phyloP scores from a whole-genome alignment of 2,888 invertebrate genomes.

The Torymus texanus region DNA sequence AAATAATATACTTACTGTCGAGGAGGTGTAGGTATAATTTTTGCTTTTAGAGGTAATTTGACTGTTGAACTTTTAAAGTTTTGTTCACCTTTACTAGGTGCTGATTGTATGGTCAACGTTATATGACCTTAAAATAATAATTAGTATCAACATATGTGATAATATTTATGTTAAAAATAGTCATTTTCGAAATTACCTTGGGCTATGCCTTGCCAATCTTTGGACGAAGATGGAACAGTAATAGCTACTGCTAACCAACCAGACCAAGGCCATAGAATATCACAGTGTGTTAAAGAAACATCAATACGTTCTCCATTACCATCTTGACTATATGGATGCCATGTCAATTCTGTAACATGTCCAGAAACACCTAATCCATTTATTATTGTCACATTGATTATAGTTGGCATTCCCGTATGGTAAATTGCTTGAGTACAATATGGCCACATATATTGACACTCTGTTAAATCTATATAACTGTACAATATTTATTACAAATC shows the following conservation, averaged over 20 bases:
- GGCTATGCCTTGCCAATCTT: conserved; percentile 85
- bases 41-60: conserved; percentile 83
- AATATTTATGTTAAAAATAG: background rate
- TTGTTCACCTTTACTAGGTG: conserved; percentile 80
- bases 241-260: conserved; percentile 93
- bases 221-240: conserved; percentile 81
- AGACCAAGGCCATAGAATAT: conserved; percentile 96
- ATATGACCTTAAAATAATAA: conserved; percentile 80
- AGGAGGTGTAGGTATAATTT: conserved; percentile 94
- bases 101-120: conserved; percentile 88
- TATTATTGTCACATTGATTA: conserved; percentile 94
- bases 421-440: conserved; percentile 97
- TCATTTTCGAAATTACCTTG: conserved; percentile 76
- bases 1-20: conserved; percentile 78
- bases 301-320: conserved; percentile 84
- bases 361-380: conserved; percentile 96
- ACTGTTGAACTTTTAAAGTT: conserved; percentile 78
- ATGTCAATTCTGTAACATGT: conserved; percentile 80
- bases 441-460: conserved; percentile 99
- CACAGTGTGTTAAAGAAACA: conserved; percentile 86
- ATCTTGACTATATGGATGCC: conserved; percentile 92
- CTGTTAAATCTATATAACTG: conserved; percentile 94
- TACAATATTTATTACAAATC: conserved; percentile 71
- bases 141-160: background rate
- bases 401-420: conserved; percentile 89